A percentile compares a stretch with the other conserved stretches of the same genome.
Conservation (phyloP, 2,113 vertebrate genomes). For the Anseranas semipalmata region DNA sequence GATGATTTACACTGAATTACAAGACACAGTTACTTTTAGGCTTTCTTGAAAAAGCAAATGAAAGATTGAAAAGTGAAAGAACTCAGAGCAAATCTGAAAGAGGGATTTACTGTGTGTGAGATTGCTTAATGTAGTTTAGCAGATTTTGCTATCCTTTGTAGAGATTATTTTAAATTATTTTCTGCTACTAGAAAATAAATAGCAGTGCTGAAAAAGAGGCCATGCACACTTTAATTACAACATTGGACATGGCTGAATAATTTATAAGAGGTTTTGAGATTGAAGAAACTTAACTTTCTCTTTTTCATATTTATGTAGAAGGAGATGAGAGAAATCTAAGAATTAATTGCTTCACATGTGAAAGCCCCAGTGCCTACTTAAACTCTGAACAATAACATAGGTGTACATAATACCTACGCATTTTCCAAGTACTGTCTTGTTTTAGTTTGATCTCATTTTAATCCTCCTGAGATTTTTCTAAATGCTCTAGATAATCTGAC, state of each 20-base stretch:
- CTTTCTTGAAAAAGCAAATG: not conserved
- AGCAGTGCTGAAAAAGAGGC: not conserved
- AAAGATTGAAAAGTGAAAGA: not conserved
- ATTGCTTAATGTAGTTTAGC: not conserved
- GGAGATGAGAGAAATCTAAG: not conserved
- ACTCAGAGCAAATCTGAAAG: not conserved
- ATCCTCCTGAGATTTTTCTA: not conserved
- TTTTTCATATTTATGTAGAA: not conserved
- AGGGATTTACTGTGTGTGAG: not conserved
- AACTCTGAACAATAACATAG: not conserved
- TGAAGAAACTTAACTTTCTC: not conserved
- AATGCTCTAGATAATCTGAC: not conserved
- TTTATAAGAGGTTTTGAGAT: not conserved
- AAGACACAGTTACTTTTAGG: not conserved
- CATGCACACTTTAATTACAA: not conserved
- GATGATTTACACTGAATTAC: not conserved
- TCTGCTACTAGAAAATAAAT: not conserved
- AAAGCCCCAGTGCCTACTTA: not conserved
- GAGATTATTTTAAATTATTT: slow-evolving; percentile 20
- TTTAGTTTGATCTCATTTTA: not conserved
- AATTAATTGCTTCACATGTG: not conserved
- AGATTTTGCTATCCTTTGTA: not conserved
- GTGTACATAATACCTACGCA: not conserved
- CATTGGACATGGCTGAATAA: not conserved
- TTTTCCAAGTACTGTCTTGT: not conserved